Conservation (phyloP, 2,888 invertebrate species). For the Lithophane semibrunnea region DNA sequence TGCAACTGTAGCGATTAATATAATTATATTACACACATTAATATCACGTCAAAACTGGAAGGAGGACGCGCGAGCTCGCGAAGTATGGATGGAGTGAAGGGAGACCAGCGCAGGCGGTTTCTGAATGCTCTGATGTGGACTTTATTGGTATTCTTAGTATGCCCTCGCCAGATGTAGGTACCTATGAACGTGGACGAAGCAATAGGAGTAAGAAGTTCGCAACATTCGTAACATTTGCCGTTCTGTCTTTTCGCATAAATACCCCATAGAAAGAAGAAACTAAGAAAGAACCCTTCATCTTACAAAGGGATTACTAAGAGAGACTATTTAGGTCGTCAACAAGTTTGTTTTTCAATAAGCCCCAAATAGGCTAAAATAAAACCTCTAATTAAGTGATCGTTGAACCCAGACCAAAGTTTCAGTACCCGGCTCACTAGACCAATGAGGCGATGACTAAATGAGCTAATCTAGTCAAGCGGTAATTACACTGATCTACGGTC, state of each 20-base stretch:
- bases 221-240: background rate
- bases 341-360: background rate
- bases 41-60: too few relatives aligned
- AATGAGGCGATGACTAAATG: constrained; percentile 38
- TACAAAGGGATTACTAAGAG: background rate
- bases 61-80: too few relatives aligned
- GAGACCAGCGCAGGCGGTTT: background rate
- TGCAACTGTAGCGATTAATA: constrained; percentile 1
- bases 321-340: background rate
- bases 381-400: constrained; percentile 15
- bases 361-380: constrained; percentile 1
- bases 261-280: background rate
- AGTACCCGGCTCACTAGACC: constrained; percentile 1
- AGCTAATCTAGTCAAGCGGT: constrained; percentile 22
- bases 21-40: background rate
- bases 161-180: too few relatives aligned
- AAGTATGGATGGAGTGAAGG: too few relatives aligned
- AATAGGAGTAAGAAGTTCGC: background rate
- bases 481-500: constrained; percentile 20
- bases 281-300: background rate
- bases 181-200: background rate
- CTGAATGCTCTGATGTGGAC: background rate
- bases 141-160: background rate
- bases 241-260: background rate
- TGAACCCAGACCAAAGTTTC: constrained; percentile 30